A percentile compares a stretch with the other conserved stretches of the same genome.
Conservation (phyloP, 2,888 invertebrate species). For the Mycalesis mineus region DNA sequence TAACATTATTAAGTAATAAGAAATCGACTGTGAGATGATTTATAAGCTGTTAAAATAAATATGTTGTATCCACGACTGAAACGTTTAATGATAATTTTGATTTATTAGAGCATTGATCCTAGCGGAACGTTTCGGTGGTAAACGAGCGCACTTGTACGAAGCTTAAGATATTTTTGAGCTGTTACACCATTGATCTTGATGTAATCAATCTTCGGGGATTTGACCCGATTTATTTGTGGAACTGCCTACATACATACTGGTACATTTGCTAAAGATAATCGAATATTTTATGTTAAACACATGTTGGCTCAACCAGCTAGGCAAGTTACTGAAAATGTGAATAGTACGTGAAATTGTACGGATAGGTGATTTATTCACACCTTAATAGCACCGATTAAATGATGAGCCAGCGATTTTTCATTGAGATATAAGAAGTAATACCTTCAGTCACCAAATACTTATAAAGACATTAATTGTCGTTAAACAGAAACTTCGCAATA, state of each 20-base stretch:
- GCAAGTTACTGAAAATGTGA: background rate
- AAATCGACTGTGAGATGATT: conserved; percentile 7
- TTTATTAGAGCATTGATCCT: conserved; percentile 54
- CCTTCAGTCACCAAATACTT: too few species aligned
- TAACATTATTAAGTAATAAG: background rate
- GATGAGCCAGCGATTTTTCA: too few species aligned
- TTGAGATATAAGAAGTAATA: too few species aligned
- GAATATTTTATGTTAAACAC: background rate
- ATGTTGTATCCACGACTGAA: conserved; percentile 4
- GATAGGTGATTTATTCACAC: too few species aligned
- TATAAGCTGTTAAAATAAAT: conserved; percentile 13
- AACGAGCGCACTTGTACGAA: conserved; percentile 35
- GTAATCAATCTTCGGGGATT: conserved; percentile 29
- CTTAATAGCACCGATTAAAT: too few species aligned
- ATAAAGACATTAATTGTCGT: too few species aligned
- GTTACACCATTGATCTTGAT: conserved; percentile 36
- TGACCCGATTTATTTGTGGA: conserved; percentile 9
- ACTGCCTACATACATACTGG: background rate
- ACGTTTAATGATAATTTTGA: conserved; percentile 24
- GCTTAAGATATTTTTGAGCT: conserved; percentile 37
- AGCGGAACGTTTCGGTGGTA: conserved; percentile 36
- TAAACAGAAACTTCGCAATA: too few species aligned
- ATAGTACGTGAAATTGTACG: too few species aligned
- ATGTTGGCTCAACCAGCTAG: background rate
- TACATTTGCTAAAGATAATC: background rate